These are phyloP conservation scores for Calycopis cecrops DNA, from an alignment of 1,140 invertebrate genomes.

Conservation along the genomic window DNA sequence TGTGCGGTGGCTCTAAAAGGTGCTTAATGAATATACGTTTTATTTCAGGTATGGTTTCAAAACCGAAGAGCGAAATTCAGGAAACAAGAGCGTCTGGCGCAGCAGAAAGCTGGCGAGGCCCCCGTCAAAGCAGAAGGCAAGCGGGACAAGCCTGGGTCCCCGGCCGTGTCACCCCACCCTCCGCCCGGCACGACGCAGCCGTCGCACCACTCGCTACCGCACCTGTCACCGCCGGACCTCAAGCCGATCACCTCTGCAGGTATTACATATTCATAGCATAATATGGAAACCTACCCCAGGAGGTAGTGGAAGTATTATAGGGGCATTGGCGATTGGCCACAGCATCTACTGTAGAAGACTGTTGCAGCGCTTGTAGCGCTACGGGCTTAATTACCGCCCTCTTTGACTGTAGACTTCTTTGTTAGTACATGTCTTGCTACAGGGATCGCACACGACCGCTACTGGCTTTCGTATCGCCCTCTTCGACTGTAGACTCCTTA, in stretches of 20 bases:
- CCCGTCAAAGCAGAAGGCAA: constrained; percentile 63
- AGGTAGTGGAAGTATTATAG: too few species aligned
- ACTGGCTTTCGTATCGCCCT: too few species aligned
- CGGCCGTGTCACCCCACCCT: constrained; percentile 53
- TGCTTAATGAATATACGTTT: not conserved
- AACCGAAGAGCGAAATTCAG: constrained; percentile 94
- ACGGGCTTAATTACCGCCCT: too few species aligned
- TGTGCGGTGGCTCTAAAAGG: too few species aligned
- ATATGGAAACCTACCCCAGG: too few species aligned
- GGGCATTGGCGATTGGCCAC: too few species aligned
- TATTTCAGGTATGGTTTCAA: constrained; percentile 94
- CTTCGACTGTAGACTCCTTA: too few species aligned
- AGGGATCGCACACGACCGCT: too few species aligned
- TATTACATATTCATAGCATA: constrained; percentile 25
- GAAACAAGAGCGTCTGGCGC: constrained; percentile 91
- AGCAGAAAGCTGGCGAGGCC: constrained; percentile 80
- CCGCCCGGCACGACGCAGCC: constrained; percentile 52
- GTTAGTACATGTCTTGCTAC: too few species aligned
- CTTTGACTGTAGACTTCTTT: too few species aligned
- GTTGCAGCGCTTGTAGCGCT: too few species aligned
- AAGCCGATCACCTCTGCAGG: constrained; percentile 71
- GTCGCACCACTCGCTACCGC: constrained; percentile 64
- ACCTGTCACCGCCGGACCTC: constrained; percentile 67
- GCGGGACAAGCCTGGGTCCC: constrained; percentile 52
- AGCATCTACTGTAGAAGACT: too few species aligned